Evolutionary conservation across 2,888 invertebrate genomes (phyloP).

Genomic region (Conops quadrifasciatus): DNA sequence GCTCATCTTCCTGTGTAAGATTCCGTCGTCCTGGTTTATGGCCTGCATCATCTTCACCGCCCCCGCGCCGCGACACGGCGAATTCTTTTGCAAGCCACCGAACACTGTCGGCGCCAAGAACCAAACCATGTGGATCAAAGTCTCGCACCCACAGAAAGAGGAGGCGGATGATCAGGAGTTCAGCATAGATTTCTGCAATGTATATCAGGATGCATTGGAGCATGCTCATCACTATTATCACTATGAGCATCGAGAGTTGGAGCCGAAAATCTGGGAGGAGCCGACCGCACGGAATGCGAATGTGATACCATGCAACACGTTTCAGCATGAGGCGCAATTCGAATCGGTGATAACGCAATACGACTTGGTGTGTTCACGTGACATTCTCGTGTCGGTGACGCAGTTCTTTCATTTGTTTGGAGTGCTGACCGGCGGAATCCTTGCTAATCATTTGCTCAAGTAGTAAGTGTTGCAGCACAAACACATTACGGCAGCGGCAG

Average conservation of each 20-base stretch:
- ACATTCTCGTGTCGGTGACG: constrained; percentile 66
- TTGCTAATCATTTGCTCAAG: constrained; percentile 64
- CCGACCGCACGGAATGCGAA: constrained; percentile 57
- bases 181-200: constrained; percentile 64
- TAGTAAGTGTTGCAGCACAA: constrained; percentile 63
- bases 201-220: constrained; percentile 62
- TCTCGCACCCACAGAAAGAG: constrained; percentile 64
- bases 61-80: constrained; percentile 64
- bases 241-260: constrained; percentile 55
- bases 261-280: constrained; percentile 60
- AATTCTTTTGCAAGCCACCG: constrained; percentile 66
- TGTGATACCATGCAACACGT: constrained; percentile 63
- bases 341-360: constrained; percentile 66
- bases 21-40: constrained; percentile 68
- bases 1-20: constrained; percentile 65
- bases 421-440: constrained; percentile 66
- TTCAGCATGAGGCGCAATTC: constrained; percentile 60
- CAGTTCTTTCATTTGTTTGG: constrained; percentile 67
- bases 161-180: constrained; percentile 63
- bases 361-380: constrained; percentile 66
- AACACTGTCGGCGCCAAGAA: constrained; percentile 54
- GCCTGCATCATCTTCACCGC: constrained; percentile 67
- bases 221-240: constrained; percentile 63
- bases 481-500: too few species aligned
- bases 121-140: constrained; percentile 63